Percentiles rank a stretch among this genome's conserved stretches.
Evolutionary conservation across 2,888 invertebrate genomes (phyloP).

Genomic region (Slavum lentiscoides): DNA sequence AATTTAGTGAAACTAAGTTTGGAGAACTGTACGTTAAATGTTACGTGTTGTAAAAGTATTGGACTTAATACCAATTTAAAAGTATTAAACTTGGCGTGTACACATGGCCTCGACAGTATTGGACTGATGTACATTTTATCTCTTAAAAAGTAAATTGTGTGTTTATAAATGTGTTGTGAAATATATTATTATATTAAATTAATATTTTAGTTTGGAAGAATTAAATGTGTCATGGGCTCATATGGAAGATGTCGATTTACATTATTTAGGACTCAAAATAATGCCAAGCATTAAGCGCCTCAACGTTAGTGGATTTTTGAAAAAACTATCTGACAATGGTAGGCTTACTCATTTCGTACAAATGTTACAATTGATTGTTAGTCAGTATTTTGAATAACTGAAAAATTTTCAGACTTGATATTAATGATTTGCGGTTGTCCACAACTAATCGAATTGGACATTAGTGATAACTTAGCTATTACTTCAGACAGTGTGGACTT

Average conservation of each 20-base stretch:
- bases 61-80: slow-evolving; percentile 71
- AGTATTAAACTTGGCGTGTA: slow-evolving; percentile 83
- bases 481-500: slow-evolving; percentile 67
- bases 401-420: slow-evolving; percentile 67
- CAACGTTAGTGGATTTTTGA: slow-evolving; percentile 82
- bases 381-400: background rate
- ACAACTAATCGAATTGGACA: slow-evolving; percentile 77
- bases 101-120: slow-evolving; percentile 69
- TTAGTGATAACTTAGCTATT: slow-evolving; percentile 82
- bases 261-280: slow-evolving; percentile 66
- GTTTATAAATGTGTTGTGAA: background rate
- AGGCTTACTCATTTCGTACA: slow-evolving; percentile 59
- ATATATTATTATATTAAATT: slow-evolving; percentile 36
- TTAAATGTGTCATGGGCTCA: slow-evolving; percentile 84
- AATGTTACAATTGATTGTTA: background rate
- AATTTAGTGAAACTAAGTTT: slow-evolving; percentile 80
- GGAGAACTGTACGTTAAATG: slow-evolving; percentile 73
- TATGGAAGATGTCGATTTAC: slow-evolving; percentile 66
- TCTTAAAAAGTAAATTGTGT: slow-evolving; percentile 41
- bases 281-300: slow-evolving; percentile 72
- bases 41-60: slow-evolving; percentile 70
- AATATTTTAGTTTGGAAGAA: slow-evolving; percentile 65
- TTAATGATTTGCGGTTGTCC: slow-evolving; percentile 70
- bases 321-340: slow-evolving; percentile 75
- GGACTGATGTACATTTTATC: slow-evolving; percentile 68